Evolutionary conservation across 2,888 invertebrate species (phyloP).

Genomic region (Drosophila meridiana): DNA sequence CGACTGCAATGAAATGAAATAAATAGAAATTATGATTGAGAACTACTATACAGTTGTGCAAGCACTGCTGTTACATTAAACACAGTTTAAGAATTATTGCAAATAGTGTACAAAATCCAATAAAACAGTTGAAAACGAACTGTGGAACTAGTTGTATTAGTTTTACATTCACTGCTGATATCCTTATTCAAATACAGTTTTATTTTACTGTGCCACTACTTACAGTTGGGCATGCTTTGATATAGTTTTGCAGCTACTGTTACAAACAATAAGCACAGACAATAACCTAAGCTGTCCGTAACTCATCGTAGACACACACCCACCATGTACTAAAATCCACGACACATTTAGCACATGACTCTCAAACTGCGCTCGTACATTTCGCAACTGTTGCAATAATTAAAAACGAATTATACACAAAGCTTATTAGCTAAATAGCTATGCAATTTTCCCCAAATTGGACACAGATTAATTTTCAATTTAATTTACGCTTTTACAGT

Average conservation of each 20-base stretch:
- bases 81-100: not conserved
- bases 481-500: constrained; percentile 6
- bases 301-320: constrained; percentile 23
- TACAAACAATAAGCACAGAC: constrained; percentile 22
- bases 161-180: not conserved
- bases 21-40: not conserved
- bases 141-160: constrained; percentile 4
- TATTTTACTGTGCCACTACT: not conserved
- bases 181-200: not conserved
- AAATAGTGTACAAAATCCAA: too few relatives aligned
- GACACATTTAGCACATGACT: not conserved
- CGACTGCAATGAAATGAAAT: constrained; percentile 86
- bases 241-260: constrained; percentile 20
- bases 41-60: not conserved
- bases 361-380: constrained; percentile 1
- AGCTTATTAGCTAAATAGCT: not conserved
- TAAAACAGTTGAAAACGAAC: constrained; percentile 3
- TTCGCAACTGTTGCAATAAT: not conserved
- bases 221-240: not conserved
- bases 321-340: constrained; percentile 7
- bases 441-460: not conserved
- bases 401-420: constrained; percentile 9
- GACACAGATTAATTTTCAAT: not conserved
- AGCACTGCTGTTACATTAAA: not conserved
- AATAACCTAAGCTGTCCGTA: not conserved